A percentile compares a stretch with the other conserved stretches of the same genome.
phyloP scores from a whole-genome alignment of 2,888 invertebrate genomes.

The Cosmopolites sordidus region DNA sequence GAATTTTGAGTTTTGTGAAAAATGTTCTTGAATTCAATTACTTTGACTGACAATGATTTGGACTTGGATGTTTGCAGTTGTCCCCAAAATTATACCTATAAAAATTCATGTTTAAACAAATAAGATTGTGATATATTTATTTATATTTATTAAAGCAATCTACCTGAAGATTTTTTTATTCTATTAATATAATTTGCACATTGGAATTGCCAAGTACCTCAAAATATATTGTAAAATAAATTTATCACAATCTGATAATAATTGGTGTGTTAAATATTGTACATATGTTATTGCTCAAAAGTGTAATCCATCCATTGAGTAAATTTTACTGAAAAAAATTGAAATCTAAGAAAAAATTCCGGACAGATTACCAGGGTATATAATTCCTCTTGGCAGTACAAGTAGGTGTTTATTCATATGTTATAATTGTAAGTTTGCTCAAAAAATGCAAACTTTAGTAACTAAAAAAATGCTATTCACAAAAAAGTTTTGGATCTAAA shows the following conservation, averaged over 20 bases:
- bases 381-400: conserved; percentile 41
- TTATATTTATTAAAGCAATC: background rate
- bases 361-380: conserved; percentile 45
- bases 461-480: background rate
- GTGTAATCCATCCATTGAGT: conserved; percentile 48
- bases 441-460: background rate
- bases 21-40: too few relatives aligned
- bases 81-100: too few relatives aligned
- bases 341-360: conserved; percentile 33
- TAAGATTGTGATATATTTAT: conserved; percentile 13
- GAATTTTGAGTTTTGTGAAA: too few relatives aligned
- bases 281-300: conserved; percentile 45
- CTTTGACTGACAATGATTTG: too few relatives aligned
- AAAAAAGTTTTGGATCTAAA: background rate
- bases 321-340: conserved; percentile 33
- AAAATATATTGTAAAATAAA: background rate
- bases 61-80: too few relatives aligned
- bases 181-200: background rate
- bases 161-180: background rate
- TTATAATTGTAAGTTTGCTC: background rate
- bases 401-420: conserved; percentile 32
- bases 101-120: too few relatives aligned
- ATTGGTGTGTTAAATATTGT: conserved; percentile 25
- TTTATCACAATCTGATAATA: conserved; percentile 19
- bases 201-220: conserved; percentile 1